Percentiles rank a stretch among this genome's conserved stretches.
Conservation (phyloP, 2,113 vertebrate species). For the Leptocoma aspasia region DNA sequence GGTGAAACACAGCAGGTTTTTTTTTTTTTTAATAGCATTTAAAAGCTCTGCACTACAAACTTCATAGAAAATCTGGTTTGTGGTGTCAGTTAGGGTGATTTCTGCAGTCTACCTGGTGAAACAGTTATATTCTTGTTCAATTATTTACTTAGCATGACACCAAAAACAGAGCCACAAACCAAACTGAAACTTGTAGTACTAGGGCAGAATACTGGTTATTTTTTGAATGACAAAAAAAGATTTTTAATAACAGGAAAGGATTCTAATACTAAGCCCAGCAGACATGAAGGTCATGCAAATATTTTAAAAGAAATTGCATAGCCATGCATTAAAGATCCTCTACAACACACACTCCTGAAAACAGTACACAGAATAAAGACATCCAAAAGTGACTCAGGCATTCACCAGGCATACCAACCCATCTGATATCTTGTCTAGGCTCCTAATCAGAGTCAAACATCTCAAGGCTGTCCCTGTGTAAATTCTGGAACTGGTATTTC, state of each 20-base stretch:
- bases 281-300: neutral
- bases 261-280: neutral
- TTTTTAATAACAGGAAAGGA: neutral
- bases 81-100: neutral
- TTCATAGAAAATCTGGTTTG: neutral
- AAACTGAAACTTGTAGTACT: neutral
- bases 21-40: neutral
- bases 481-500: neutral
- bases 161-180: neutral
- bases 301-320: neutral
- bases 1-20: neutral
- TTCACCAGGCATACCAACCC: accelerated
- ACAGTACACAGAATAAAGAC: neutral
- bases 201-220: neutral
- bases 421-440: neutral
- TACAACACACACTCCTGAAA: neutral
- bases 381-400: neutral
- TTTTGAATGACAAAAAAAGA: neutral
- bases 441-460: neutral
- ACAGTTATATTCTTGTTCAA: neutral
- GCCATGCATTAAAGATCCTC: neutral
- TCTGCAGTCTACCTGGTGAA: neutral
- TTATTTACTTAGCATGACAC: neutral
- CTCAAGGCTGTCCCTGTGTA: neutral
- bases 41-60: neutral